phyloP scores from a whole-genome alignment of 1,140 invertebrate species.

The Drosophila oshimai region DNA sequence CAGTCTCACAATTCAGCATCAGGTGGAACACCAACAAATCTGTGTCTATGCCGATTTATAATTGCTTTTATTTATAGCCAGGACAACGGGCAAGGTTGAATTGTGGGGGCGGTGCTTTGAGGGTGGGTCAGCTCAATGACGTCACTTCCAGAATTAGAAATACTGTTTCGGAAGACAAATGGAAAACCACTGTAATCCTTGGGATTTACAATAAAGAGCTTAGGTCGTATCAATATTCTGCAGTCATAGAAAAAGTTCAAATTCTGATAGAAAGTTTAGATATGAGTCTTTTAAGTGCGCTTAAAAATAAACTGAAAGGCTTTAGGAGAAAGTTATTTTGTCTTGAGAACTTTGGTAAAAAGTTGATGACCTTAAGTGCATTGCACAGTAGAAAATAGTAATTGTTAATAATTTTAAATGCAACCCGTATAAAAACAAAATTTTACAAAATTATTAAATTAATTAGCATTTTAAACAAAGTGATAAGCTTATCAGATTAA shows the following conservation, averaged over 20 bases:
- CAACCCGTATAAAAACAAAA: too few relatives aligned
- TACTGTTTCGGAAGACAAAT: conserved; percentile 11
- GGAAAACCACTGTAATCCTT: conserved; percentile 13
- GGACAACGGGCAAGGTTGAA: neutral
- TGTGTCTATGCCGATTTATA: conserved; percentile 50
- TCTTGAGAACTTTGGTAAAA: too few relatives aligned
- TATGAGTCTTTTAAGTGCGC: neutral
- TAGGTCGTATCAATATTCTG: neutral
- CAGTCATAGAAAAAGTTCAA: neutral
- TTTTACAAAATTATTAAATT: too few relatives aligned
- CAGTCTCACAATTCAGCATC: neutral
- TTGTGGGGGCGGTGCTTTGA: neutral
- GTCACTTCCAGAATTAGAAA: conserved; percentile 24
- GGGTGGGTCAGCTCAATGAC: conserved; percentile 7
- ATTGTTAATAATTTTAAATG: too few relatives aligned
- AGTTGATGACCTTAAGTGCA: too few relatives aligned
- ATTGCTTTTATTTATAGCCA: conserved; percentile 60
- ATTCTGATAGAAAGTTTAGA: neutral
- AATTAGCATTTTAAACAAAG: too few relatives aligned
- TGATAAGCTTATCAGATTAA: too few relatives aligned
- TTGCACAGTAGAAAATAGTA: too few relatives aligned
- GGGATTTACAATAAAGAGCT: neutral
- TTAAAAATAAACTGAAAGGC: neutral
- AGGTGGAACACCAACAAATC: conserved; percentile 30
- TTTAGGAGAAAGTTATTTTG: too few relatives aligned